Evolutionary conservation across 2,797 vertebrate species (phyloP).

Genomic region (Clarias fuscus): DNA sequence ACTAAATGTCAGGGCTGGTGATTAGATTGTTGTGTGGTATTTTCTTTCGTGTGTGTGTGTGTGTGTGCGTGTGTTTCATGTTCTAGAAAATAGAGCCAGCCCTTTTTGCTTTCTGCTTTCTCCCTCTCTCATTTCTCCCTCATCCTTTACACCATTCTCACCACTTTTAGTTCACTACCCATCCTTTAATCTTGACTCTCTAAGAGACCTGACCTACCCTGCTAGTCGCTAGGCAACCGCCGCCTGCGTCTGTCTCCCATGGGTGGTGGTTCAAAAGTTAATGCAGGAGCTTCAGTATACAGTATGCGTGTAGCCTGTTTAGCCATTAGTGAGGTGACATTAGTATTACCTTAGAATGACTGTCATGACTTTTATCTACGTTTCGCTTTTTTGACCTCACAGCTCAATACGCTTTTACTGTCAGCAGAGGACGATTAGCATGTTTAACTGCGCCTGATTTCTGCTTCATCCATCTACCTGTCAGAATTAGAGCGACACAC

Average conservation of each 20-base stretch:
- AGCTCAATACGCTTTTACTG: background rate
- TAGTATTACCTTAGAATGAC: background rate
- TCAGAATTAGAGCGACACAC: background rate
- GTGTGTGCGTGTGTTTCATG: background rate
- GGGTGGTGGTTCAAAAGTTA: conserved; percentile 79
- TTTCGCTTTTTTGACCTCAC: conserved; percentile 8
- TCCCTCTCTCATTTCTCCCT: background rate
- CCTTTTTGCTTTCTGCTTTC: conserved; percentile 3
- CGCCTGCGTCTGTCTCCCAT: conserved; percentile 64
- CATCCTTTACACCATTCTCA: conserved; percentile 7
- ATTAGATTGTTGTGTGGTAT: conserved; percentile 34
- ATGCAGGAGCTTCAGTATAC: conserved; percentile 78
- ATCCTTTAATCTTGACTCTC: conserved; percentile 58
- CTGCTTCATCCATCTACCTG: background rate
- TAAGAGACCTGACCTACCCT: conserved; percentile 66
- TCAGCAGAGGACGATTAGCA: background rate
- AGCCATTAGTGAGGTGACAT: conserved; percentile 27
- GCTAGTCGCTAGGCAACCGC: conserved; percentile 82
- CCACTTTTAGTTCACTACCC: conserved; percentile 18
- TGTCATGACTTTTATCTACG: background rate
- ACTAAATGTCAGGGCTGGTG: conserved; percentile 7
- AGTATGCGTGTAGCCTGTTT: conserved; percentile 26
- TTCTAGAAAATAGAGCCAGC: conserved; percentile 4
- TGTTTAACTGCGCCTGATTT: conserved; percentile 8
- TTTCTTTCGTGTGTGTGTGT: background rate